Base-by-base conservation (phyloP, 1,140 invertebrate genomes). In the Dinothrombium tinctorium region DNA sequence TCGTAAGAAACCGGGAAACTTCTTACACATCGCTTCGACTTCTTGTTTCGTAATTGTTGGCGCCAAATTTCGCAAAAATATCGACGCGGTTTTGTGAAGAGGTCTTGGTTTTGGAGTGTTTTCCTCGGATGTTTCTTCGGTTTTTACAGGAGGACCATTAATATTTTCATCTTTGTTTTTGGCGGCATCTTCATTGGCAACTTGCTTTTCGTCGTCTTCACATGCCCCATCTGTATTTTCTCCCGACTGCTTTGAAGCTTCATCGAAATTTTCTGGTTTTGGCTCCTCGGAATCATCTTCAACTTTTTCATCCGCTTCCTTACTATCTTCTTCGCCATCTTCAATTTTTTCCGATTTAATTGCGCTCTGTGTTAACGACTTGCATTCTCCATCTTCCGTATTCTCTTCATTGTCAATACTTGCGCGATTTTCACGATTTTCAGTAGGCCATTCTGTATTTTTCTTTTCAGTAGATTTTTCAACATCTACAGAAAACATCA, bases 11-110 rank as follows among this genome's bases (percentile, higher is more conserved):
- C 94, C 94, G 44, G 76, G 77, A 53, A 87, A 95, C 8, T 82
- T 70, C 51, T 82, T 81, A 58, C 89, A 96, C 63, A 94, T 76
- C 73, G 76, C 74, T 68, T 95, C 89, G 4, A 96, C 77, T 68
- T 99, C 92, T 36, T 80, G 75, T 56, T 90, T 89, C 0, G 84
- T 95, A 38, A 96, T 92, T 2, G 76, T 77, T 0, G 90, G 84
- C 0, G 89, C 80, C 23, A 99, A 65, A 60, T 95, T 95, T 22
- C 90, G 66, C 12, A 99, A 65, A 53, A 96, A 98, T 45, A 99
- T 94, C 1, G 89, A 95, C 15, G 79, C 80, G 3, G 92, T 98
- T 57, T 84, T 83, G 55, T 98, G 90, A 17, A 73, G 56, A 21
- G 63, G 58, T 44, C 61, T 51, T 1, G 59, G 54, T 37, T 55